These are phyloP conservation scores for Camponotus pennsylvanicus DNA, from an alignment of 1,140 invertebrate genomes.

Conservation along the genomic window DNA sequence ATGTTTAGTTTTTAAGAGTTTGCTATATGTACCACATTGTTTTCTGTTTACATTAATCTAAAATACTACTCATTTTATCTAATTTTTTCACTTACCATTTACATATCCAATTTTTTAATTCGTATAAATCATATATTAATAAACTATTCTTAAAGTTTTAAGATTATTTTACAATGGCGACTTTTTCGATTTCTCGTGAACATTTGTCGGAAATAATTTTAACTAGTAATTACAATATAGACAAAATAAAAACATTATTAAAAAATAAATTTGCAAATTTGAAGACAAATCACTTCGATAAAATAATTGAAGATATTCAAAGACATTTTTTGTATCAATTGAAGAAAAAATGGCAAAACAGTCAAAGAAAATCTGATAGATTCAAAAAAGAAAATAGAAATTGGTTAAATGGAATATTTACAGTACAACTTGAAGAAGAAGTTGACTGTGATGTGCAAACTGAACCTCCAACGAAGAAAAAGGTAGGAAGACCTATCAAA, in stretches of 20 bases:
- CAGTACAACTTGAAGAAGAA: background rate
- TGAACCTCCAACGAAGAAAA: background rate
- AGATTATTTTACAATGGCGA: background rate
- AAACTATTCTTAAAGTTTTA: too few relatives aligned
- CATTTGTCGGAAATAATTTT: background rate
- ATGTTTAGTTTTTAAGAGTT: background rate
- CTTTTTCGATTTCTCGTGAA: background rate
- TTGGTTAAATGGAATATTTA: background rate
- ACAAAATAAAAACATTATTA: conserved; percentile 2
- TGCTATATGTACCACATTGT: too few relatives aligned
- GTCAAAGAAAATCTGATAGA: background rate
- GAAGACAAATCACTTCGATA: background rate
- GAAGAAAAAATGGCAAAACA: conserved; percentile 8
- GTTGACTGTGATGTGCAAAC: background rate
- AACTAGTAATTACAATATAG: background rate
- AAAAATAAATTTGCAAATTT: background rate
- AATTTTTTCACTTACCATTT: too few relatives aligned
- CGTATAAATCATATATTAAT: too few relatives aligned
- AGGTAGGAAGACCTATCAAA: background rate
- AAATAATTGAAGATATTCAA: background rate
- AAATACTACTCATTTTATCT: too few relatives aligned
- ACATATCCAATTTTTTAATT: too few relatives aligned
- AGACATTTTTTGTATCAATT: background rate
- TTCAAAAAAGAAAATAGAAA: background rate
- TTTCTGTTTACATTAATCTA: too few relatives aligned